Percentiles rank a stretch among this genome's conserved stretches.
These are phyloP conservation scores for Terrapene triunguis DNA, from an alignment of 2,113 vertebrate genomes.

Conservation along the genomic window DNA sequence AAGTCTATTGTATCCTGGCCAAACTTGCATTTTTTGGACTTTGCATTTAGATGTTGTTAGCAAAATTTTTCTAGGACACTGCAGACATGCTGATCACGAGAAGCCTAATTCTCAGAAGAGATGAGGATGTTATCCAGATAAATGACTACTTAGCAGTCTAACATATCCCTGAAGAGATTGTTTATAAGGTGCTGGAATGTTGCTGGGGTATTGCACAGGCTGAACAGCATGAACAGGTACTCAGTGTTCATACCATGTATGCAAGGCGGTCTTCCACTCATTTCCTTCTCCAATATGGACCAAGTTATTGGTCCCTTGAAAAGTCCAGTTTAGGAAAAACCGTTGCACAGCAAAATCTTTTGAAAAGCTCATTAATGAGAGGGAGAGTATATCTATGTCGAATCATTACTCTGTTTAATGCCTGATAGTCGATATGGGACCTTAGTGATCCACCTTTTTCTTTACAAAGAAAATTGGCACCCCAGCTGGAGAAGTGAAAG, in stretches of 20 bases:
- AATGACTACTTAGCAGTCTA: neutral
- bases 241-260: neutral
- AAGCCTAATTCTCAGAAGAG: neutral
- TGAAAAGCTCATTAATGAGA: no score
- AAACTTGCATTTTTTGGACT: no score
- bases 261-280: no score
- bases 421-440: neutral
- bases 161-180: neutral
- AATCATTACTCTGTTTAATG: no score
- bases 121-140: neutral
- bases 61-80: neutral
- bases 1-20: neutral
- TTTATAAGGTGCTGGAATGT: neutral
- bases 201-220: neutral
- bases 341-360: neutral
- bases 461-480: neutral
- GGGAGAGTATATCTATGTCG: no score
- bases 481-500: neutral
- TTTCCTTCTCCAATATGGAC: no score
- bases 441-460: neutral
- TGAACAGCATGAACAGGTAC: neutral
- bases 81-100: neutral
- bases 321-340: neutral
- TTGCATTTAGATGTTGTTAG: no score
- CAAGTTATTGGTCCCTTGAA: no score